phyloP scores from a whole-genome alignment of 2,888 invertebrate genomes.

The Coecobrya sp. region DNA sequence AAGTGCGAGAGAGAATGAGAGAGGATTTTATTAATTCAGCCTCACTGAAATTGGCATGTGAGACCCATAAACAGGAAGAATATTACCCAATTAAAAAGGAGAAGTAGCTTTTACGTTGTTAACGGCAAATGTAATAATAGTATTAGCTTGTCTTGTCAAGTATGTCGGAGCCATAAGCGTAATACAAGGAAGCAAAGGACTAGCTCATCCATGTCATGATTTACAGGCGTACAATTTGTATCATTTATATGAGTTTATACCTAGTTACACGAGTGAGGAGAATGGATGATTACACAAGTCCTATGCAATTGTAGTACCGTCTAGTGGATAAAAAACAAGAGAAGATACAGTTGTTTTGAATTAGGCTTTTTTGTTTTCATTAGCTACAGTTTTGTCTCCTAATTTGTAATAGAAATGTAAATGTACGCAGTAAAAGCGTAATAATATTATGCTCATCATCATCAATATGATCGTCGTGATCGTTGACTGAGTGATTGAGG shows the following conservation, averaged over 20 bases:
- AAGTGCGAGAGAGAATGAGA: slow-evolving; percentile 16
- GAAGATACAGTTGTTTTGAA: slow-evolving; percentile 9
- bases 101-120: slow-evolving; percentile 66
- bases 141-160: slow-evolving; percentile 38
- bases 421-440: slow-evolving; percentile 4
- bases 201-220: slow-evolving; percentile 65
- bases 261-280: not conserved
- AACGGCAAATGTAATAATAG: slow-evolving; percentile 61
- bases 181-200: not conserved
- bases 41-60: slow-evolving; percentile 79
- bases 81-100: slow-evolving; percentile 79
- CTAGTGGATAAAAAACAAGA: not conserved
- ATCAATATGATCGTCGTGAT: slow-evolving; percentile 33
- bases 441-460: slow-evolving; percentile 43
- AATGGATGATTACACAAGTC: not conserved
- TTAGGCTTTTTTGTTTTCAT: slow-evolving; percentile 20
- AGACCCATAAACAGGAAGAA: slow-evolving; percentile 78
- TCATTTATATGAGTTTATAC: slow-evolving; percentile 41
- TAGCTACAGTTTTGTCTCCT: not conserved
- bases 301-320: not conserved
- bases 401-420: not conserved
- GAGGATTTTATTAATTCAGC: slow-evolving; percentile 79
- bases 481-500: slow-evolving; percentile 66
- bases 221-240: slow-evolving; percentile 54
- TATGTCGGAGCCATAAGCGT: not conserved